phyloP scores from a whole-genome alignment of 2,797 vertebrate species.

The Arrhamphus sclerolepis region DNA sequence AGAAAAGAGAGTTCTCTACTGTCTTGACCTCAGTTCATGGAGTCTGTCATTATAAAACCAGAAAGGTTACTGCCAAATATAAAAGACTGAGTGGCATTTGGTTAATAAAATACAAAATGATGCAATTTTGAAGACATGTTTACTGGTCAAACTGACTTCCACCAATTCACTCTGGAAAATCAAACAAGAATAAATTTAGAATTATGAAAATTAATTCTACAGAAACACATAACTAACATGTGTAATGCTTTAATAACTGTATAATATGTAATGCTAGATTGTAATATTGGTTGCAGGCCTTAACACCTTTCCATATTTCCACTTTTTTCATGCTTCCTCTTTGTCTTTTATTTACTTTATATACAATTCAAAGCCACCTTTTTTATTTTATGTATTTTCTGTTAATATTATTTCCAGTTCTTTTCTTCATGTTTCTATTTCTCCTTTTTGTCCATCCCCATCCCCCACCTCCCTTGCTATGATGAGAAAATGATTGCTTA shows the following conservation, averaged over 20 bases:
- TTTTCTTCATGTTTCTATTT: constrained; percentile 54
- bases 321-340: not conserved
- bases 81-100: not conserved
- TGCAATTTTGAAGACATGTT: not conserved
- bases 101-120: not conserved
- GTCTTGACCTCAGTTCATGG: constrained; percentile 5
- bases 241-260: not conserved
- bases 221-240: not conserved
- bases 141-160: not conserved
- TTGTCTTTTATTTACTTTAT: constrained; percentile 10
- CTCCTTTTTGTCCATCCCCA: constrained; percentile 35
- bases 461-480: constrained; percentile 41
- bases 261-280: not conserved
- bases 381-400: constrained; percentile 18
- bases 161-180: constrained; percentile 3
- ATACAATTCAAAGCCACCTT: constrained; percentile 25
- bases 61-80: constrained; percentile 5
- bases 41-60: not conserved
- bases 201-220: constrained; percentile 1
- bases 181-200: too few relatives aligned
- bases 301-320: not conserved
- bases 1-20: not conserved
- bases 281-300: not conserved
- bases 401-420: constrained; percentile 48
- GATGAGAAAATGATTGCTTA: constrained; percentile 67